Percentiles rank a stretch among this genome's conserved stretches.
Evolutionary conservation across 2,797 vertebrate genomes (phyloP).

Genomic region (Neosilurus mollespiculum): DNA sequence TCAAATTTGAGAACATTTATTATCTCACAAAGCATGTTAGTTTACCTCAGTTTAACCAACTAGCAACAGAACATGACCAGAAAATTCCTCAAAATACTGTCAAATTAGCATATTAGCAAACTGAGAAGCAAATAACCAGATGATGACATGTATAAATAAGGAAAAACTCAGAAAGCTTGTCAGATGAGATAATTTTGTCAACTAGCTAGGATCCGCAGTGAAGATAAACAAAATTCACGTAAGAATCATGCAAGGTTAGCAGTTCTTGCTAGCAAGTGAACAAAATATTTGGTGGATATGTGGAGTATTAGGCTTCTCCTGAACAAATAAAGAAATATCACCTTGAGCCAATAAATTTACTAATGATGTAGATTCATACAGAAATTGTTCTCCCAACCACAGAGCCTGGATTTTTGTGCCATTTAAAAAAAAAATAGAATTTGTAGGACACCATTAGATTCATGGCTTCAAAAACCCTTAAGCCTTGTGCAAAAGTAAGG

Average conservation of each 20-base stretch:
- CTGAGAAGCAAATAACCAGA: background rate
- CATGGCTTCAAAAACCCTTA: background rate
- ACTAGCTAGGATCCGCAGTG: background rate
- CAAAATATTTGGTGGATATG: too few species aligned
- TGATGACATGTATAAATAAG: background rate
- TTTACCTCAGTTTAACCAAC: background rate
- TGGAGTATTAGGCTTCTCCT: background rate
- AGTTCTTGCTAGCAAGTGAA: background rate
- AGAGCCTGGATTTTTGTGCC: background rate
- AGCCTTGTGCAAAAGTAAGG: background rate
- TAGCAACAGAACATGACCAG: background rate
- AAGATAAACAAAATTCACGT: background rate
- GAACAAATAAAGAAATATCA: background rate
- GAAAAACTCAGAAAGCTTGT: background rate
- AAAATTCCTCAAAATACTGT: background rate
- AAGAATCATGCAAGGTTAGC: background rate
- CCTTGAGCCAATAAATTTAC: background rate
- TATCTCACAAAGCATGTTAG: background rate
- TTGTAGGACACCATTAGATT: background rate
- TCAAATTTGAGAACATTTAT: background rate
- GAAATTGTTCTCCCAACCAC: background rate
- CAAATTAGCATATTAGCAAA: background rate
- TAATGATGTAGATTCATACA: background rate
- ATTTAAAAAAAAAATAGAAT: background rate
- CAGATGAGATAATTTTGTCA: background rate